Percentiles rank a stretch among this genome's conserved stretches.
Evolutionary conservation across 2,113 vertebrate species (phyloP).

Genomic region (Pagrus major): DNA sequence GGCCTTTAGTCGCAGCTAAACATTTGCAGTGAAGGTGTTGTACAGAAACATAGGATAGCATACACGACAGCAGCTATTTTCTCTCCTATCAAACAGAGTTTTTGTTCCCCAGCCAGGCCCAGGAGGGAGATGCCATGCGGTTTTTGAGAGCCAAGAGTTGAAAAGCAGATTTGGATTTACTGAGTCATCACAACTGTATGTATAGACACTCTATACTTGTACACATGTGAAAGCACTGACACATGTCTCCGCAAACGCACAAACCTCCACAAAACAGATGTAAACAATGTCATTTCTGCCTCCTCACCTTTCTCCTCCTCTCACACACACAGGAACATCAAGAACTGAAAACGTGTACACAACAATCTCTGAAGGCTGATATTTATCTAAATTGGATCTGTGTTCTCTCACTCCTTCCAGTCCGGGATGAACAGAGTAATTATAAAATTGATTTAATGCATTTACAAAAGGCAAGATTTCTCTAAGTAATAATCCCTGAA

Average conservation of each 20-base stretch:
- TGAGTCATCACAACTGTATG: conserved; percentile 26
- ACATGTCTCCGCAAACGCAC: background rate
- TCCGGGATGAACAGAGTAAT: background rate
- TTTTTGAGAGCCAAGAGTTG: conserved; percentile 1
- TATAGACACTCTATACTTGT: background rate
- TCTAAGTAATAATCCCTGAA: conserved; percentile 16
- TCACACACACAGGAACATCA: background rate
- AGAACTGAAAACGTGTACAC: conserved; percentile 7
- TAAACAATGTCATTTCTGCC: conserved; percentile 11
- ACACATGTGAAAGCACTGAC: conserved; percentile 12
- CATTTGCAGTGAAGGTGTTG: conserved; percentile 23
- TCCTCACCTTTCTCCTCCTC: background rate
- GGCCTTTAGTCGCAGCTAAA: conserved; percentile 23
- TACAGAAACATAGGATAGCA: conserved; percentile 30
- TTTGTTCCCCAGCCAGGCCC: conserved; percentile 15
- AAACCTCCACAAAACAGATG: background rate
- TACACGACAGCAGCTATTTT: conserved; percentile 14
- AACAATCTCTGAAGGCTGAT: conserved; percentile 19
- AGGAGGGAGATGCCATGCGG: conserved; percentile 1
- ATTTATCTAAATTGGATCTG: conserved; percentile 48
- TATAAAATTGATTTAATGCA: conserved; percentile 32
- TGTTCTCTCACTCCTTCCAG: background rate
- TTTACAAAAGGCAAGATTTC: conserved; percentile 18
- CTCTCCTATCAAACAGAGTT: conserved; percentile 10
- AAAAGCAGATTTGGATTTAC: conserved; percentile 37